Evolutionary conservation across 2,113 vertebrate genomes (phyloP).

Genomic region (Paralichthys olivaceus): DNA sequence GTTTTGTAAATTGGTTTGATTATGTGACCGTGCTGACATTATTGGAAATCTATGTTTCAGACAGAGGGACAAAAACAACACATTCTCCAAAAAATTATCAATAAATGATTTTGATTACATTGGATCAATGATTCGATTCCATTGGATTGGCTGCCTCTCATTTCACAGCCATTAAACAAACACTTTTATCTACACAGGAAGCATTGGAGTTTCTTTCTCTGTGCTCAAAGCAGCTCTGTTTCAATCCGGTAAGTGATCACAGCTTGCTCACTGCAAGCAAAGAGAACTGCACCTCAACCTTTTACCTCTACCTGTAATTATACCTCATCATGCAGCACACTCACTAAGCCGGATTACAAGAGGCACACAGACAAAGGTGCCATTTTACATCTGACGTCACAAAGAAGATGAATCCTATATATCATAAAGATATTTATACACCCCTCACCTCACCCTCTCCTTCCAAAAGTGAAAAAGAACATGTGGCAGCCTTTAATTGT

Average conservation of each 20-base stretch:
- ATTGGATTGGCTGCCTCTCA: constrained; percentile 65
- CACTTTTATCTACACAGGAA: constrained; percentile 44
- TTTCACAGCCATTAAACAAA: constrained; percentile 70
- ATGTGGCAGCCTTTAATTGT: no score
- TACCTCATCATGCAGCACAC: constrained; percentile 40
- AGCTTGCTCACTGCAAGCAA: constrained; percentile 33
- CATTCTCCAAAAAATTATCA: constrained; percentile 55
- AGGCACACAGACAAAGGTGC: constrained; percentile 29
- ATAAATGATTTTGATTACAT: constrained; percentile 67
- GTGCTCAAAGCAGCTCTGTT: constrained; percentile 30
- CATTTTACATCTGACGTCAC: no score
- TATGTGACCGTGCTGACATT: constrained; percentile 20
- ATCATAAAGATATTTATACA: no score
- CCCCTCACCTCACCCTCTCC: no score
- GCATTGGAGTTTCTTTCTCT: constrained; percentile 14
- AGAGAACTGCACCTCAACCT: constrained; percentile 58
- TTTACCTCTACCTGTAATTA: constrained; percentile 66
- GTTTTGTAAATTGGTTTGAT: no score
- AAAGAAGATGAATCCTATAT: no score
- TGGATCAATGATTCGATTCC: no score
- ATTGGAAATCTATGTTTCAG: constrained; percentile 53
- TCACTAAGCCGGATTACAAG: constrained; percentile 68
- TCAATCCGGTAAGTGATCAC: constrained; percentile 71
- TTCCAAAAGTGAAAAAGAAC: no score
- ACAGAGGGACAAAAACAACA: constrained; percentile 25